Conservation (phyloP, 35 echinoderm and acorn worm species). For the Ophioderma brevispina region DNA sequence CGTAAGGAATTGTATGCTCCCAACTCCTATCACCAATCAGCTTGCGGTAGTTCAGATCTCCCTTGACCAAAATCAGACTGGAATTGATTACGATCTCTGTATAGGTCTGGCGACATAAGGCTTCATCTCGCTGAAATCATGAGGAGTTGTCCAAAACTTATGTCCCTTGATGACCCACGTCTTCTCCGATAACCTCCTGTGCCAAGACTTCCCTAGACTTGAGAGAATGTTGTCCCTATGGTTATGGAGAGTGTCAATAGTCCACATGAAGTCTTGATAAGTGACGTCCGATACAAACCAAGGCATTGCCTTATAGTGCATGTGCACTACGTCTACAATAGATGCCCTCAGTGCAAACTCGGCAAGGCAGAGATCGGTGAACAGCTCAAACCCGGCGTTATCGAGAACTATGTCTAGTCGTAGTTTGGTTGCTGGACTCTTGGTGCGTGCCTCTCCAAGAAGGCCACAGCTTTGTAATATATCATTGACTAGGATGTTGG, state of each 20-base stretch:
- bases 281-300: slow-evolving; percentile 97
- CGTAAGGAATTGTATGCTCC: slow-evolving; percentile 84
- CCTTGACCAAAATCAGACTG: slow-evolving; percentile 78
- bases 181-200: slow-evolving; percentile 29
- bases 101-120: slow-evolving; percentile 72
- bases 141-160: slow-evolving; percentile 89
- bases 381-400: slow-evolving; percentile 96
- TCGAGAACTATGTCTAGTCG: slow-evolving; percentile 88
- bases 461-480: slow-evolving; percentile 59
- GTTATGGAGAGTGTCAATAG: slow-evolving; percentile 42
- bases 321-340: slow-evolving; percentile 56
- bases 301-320: slow-evolving; percentile 94
- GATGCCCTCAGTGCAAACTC: slow-evolving; percentile 56
- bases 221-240: slow-evolving; percentile 36
- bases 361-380: slow-evolving; percentile 85
- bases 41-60: slow-evolving; percentile 98
- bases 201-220: slow-evolving; percentile 53
- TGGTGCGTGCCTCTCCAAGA: slow-evolving; percentile 6
- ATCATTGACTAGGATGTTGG: slow-evolving; percentile 81
- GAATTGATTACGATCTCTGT: slow-evolving; percentile 73
- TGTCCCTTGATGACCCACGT: slow-evolving; percentile 69
- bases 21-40: slow-evolving; percentile 82
- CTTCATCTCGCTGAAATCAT: slow-evolving; percentile 78
- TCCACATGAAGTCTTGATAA: slow-evolving; percentile 74
- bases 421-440: slow-evolving; percentile 14